phyloP scores from a whole-genome alignment of 2,888 invertebrate species.

The Agapostemon virescens region DNA sequence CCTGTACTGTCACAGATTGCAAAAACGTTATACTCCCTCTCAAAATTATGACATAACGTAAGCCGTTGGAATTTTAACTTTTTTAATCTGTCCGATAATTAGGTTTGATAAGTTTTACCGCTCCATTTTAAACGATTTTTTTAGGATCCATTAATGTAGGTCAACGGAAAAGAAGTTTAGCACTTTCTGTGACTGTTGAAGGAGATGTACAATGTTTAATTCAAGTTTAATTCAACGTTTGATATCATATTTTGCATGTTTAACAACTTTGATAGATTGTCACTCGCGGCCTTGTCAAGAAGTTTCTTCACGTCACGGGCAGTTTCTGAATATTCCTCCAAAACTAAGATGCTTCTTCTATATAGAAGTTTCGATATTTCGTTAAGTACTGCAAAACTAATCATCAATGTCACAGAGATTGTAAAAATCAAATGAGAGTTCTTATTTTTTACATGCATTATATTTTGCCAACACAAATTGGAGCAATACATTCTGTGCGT shows the following conservation, averaged over 20 bases:
- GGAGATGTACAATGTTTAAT: neutral
- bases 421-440: neutral
- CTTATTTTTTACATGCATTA: no score
- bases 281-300: neutral
- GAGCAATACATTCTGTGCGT: no score
- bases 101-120: neutral
- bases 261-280: neutral
- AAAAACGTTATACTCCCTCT: neutral
- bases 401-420: neutral
- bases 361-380: neutral
- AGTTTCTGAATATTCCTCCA: neutral
- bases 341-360: neutral
- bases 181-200: neutral
- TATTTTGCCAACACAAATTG: no score
- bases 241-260: neutral
- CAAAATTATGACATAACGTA: conserved; percentile 12
- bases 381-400: neutral
- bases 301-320: neutral
- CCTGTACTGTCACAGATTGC: conserved; percentile 2
- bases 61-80: neutral
- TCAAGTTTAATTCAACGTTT: neutral
- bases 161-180: neutral
- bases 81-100: neutral
- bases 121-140: neutral
- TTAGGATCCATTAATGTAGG: neutral